Evolutionary conservation across 2,797 vertebrate genomes (phyloP).

Genomic region (Carapus acus): DNA sequence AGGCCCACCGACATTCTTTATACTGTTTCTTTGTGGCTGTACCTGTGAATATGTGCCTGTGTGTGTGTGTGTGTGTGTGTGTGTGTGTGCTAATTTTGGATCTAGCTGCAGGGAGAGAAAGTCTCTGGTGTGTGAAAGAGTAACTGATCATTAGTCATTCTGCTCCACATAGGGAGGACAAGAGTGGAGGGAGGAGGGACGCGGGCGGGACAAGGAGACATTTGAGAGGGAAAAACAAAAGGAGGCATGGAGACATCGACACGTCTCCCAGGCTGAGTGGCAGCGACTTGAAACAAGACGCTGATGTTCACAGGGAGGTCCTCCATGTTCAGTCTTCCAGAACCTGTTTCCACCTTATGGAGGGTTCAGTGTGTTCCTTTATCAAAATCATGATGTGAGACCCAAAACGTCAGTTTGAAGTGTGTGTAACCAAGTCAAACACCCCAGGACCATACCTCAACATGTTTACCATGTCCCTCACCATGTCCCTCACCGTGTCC

Average conservation of each 20-base stretch:
- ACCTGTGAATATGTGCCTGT: slow-evolving; percentile 1
- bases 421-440: too few species aligned
- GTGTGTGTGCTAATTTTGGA: slow-evolving; percentile 66
- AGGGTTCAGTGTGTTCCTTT: too few species aligned
- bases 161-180: slow-evolving; percentile 60
- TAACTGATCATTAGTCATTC: slow-evolving; percentile 70
- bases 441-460: too few species aligned
- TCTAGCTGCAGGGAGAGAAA: slow-evolving; percentile 60
- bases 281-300: too few species aligned
- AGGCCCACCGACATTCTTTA: not conserved
- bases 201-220: slow-evolving; percentile 5
- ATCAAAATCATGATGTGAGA: too few species aligned
- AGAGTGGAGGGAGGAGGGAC: slow-evolving; percentile 1
- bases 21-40: not conserved
- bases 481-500: too few species aligned
- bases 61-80: slow-evolving; percentile 14
- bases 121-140: slow-evolving; percentile 63
- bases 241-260: not conserved
- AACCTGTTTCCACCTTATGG: too few species aligned
- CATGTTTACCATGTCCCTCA: too few species aligned
- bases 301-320: too few species aligned
- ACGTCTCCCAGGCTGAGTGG: too few species aligned
- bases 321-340: too few species aligned
- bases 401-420: too few species aligned
- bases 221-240: not conserved